Base-by-base conservation (phyloP, 2,888 invertebrate species). In the Cistogaster globosa region DNA sequence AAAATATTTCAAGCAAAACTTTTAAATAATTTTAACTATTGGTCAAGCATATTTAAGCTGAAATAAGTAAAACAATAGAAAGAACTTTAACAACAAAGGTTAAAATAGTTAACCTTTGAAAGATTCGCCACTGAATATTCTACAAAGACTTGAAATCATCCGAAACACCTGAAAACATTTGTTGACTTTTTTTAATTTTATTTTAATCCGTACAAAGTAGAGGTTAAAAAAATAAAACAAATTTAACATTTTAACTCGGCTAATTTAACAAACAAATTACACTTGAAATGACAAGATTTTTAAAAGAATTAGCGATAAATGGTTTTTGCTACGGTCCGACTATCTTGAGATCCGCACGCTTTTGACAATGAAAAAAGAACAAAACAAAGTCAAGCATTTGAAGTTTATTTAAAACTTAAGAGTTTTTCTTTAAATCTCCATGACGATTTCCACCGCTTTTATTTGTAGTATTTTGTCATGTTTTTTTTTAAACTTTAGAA, bases 181-280 rank as follows among this genome's bases (percentile, higher is more conserved):
- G 11, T 7, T 26, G 18, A 26, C n/a, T 48, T 48, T n/a, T n/a
- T 16, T 48, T 42, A 48, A n/a, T 48, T n/a, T 14, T 16, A 4
- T 14, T 16, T 14, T 14, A 48, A 48, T 48, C 45, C 2, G 9
- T 14, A 45, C n/a, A 16, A 12, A 48, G n/a, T n/a, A n/a, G n/a
- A n/a, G n/a, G n/a, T n/a, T n/a, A n/a, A n/a, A n/a, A n/a, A n/a
- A n/a, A n/a, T n/a, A 18, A 57, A 32, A 57, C 26, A 11, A 53
- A 20, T 11, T 36, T 74, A 65, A 71, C 74, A 53, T 78, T 67
- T 78, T n/a, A 69, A 42, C 68, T 77, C 36, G 63, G 42, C 82
- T 75, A 85, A 85, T 82, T 82, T 71, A 82, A 58, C 69, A 75
- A 81, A 85, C 85, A 85, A 85, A 85, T 85, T 85, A 75, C 78